Evolutionary conservation across 2,113 vertebrate species (phyloP), one percentile per base, ranked within the genome.

Genomic region (Prionailurus bengalensis): DNA sequence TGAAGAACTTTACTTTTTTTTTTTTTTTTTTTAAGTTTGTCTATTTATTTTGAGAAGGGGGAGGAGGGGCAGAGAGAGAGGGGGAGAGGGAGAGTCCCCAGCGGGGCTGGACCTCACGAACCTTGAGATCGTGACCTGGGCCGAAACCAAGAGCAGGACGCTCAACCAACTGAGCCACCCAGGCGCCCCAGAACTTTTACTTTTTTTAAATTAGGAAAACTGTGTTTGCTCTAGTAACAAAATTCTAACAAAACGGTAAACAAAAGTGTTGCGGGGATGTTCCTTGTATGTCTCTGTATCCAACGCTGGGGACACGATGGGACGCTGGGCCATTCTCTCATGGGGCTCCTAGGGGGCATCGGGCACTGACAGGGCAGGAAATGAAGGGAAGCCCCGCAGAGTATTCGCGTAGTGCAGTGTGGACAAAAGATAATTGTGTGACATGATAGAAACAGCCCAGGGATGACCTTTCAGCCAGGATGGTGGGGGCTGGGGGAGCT

Each of bases 401-500:
- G 23, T 27, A 2, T 3, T 25, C 16, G 7, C 16, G 9, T 9
- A 31, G 31, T 53, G 66, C 63, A 55, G 27, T 25, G n/a, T 42
- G 15, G 73, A 70, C 23, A 6, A 21, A 76, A 85, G 45, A 51
- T n/a, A 23, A 23, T 16, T 21, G n/a, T 55, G 7, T 80, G 39
- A 88, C 45, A 51, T 12, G 55, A 39, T 5, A 45, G 36, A 9
- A 42, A 31, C 74, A 36, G 36, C 36, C 21, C 1, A 3, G 63
- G 51, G 61, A 66, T 42, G 27, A 48, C 48, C 66, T 4, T 55
- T 81, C 51, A 13, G 66, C 36, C n/a, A 31, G 58, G 74, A 29
- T 7, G n/a, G 15, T 27, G n/a, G 42, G 25, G 25, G 2, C 9
- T 11, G 23, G 16, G 17, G 42, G 42, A 0, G 0, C 53, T 45